phyloP scores from a whole-genome alignment of 2,888 invertebrate genomes.

The Notodonta dromedarius region DNA sequence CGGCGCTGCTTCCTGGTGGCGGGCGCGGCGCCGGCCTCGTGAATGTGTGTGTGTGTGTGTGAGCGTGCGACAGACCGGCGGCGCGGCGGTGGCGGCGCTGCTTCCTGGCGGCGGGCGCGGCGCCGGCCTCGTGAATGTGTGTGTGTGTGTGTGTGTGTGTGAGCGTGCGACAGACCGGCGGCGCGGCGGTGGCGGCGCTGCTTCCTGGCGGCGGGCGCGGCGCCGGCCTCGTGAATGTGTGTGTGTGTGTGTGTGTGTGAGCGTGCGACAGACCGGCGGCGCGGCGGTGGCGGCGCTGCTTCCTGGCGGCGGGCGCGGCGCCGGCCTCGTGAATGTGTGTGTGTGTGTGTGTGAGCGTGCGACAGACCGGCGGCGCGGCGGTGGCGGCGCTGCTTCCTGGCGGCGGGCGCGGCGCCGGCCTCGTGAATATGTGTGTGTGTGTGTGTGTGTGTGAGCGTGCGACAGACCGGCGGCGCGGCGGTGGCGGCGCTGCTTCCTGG shows the following conservation, averaged over 20 bases:
- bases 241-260: neutral
- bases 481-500: slow-evolving; percentile 85
- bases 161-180: slow-evolving; percentile 44
- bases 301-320: slow-evolving; percentile 82
- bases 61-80: slow-evolving; percentile 44
- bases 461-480: slow-evolving; percentile 70
- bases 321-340: slow-evolving; percentile 75
- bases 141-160: too few species aligned
- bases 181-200: slow-evolving; percentile 84
- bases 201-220: slow-evolving; percentile 83
- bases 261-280: slow-evolving; percentile 53
- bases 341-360: neutral
- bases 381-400: slow-evolving; percentile 85
- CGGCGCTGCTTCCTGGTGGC: slow-evolving; percentile 85
- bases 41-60: too few species aligned
- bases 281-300: slow-evolving; percentile 84
- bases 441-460: neutral
- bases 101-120: slow-evolving; percentile 83
- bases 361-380: slow-evolving; percentile 70
- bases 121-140: slow-evolving; percentile 81
- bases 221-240: slow-evolving; percentile 81
- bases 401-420: slow-evolving; percentile 71
- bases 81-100: slow-evolving; percentile 84
- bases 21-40: slow-evolving; percentile 79
- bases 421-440: too few species aligned